Conservation (phyloP, 2,113 vertebrate species). For the Galeopterus variegatus region DNA sequence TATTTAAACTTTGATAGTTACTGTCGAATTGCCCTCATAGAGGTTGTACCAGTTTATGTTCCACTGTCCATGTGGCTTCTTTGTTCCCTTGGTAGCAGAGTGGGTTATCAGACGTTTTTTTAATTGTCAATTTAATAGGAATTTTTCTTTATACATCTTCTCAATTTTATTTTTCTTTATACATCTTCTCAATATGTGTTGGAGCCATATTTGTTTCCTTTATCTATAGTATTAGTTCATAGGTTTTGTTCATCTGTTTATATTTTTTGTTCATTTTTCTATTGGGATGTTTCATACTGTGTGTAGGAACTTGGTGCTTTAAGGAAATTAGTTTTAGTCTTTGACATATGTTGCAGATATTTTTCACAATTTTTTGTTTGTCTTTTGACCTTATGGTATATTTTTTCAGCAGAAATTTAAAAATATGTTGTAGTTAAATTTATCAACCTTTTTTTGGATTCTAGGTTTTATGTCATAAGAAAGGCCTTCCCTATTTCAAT, state of each 20-base stretch:
- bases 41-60: background rate
- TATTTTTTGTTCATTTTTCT: conserved; percentile 61
- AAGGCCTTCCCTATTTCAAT: conserved; percentile 15
- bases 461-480: conserved; percentile 57
- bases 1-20: conserved; percentile 33
- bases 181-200: conserved; percentile 20
- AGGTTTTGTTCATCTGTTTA: background rate
- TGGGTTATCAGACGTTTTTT: background rate
- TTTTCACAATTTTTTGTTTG: conserved; percentile 31
- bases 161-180: conserved; percentile 52
- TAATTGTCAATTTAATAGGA: conserved; percentile 18
- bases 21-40: background rate
- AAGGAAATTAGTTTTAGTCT: conserved; percentile 9
- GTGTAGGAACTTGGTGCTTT: conserved; percentile 35
- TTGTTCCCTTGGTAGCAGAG: background rate
- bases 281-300: conserved; percentile 9
- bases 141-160: conserved; percentile 57
- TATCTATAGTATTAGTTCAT: conserved; percentile 34
- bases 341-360: conserved; percentile 33
- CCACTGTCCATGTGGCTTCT: background rate
- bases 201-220: conserved; percentile 52
- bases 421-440: conserved; percentile 35
- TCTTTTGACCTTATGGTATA: conserved; percentile 44
- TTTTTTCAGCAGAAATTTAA: conserved; percentile 51
- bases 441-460: background rate